phyloP scores from a whole-genome alignment of 1,140 invertebrate species.

The Notospermus geniculatus region DNA sequence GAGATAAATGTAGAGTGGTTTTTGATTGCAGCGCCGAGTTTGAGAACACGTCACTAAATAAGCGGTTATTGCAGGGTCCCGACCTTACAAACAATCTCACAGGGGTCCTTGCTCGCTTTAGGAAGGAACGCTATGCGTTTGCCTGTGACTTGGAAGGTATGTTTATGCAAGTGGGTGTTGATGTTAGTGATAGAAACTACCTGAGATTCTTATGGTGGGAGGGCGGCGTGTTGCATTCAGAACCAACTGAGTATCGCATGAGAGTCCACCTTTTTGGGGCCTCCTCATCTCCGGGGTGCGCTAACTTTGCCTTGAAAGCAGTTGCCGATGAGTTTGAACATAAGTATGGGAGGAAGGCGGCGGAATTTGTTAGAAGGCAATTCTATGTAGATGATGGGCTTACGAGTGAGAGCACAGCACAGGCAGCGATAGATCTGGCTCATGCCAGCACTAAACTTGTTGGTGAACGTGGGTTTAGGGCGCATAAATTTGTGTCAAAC shows the following conservation, averaged over 20 bases:
- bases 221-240: neutral
- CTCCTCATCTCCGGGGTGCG: constrained; percentile 26
- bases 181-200: constrained; percentile 13
- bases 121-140: neutral
- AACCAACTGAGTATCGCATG: constrained; percentile 24
- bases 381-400: constrained; percentile 31
- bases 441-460: neutral
- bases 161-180: constrained; percentile 17
- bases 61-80: constrained; percentile 31
- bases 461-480: neutral
- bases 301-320: constrained; percentile 20
- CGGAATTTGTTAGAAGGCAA: constrained; percentile 15
- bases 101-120: constrained; percentile 20
- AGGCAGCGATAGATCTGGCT: constrained; percentile 12
- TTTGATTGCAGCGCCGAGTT: neutral
- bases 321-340: constrained; percentile 11
- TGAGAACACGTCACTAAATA: constrained; percentile 27
- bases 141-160: constrained; percentile 16
- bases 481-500: neutral
- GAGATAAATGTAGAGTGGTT: constrained; percentile 5
- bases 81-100: constrained; percentile 39
- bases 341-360: constrained; percentile 1
- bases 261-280: constrained; percentile 27
- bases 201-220: constrained; percentile 14
- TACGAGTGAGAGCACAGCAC: constrained; percentile 10